These are phyloP conservation scores for Sceloporus tristichus DNA, from an alignment of 2,113 vertebrate species.

Conservation along the genomic window DNA sequence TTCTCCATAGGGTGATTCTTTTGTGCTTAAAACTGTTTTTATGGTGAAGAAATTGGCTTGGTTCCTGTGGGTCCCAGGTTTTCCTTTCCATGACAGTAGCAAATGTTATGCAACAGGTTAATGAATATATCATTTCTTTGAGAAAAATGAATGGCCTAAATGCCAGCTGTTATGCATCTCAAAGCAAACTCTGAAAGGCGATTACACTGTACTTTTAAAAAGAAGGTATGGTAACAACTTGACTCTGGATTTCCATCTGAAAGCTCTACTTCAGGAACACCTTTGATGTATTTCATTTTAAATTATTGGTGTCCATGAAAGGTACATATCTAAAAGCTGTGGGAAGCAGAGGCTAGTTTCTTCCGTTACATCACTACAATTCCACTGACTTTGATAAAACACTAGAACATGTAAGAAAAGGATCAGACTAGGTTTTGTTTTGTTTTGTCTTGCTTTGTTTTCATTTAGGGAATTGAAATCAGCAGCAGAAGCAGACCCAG, in stretches of 20 bases:
- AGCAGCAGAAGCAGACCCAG: neutral
- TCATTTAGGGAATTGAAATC: neutral
- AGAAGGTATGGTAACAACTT: constrained; percentile 1
- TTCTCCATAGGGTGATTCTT: neutral
- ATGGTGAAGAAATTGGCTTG: neutral
- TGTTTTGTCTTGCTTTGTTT: neutral
- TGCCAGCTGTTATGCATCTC: constrained; percentile 23
- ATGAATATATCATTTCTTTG: constrained; percentile 30
- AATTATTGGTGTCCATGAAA: constrained; percentile 6
- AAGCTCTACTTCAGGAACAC: neutral
- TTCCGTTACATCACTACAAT: neutral
- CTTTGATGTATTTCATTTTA: constrained; percentile 7
- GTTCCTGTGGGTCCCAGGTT: neutral
- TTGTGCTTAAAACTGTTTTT: neutral
- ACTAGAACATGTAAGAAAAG: neutral
- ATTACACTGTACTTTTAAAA: constrained; percentile 1
- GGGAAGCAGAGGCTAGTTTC: neutral
- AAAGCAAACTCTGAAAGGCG: neutral
- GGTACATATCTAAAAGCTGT: constrained; percentile 6
- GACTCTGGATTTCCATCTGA: constrained; percentile 4
- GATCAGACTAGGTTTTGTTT: neutral
- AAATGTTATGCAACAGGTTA: constrained; percentile 7
- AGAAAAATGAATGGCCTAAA: constrained; percentile 26
- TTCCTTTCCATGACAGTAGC: neutral
- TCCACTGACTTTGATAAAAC: neutral